Base-by-base conservation (phyloP, 2,113 vertebrate genomes). In the Zosterops pallidus region DNA sequence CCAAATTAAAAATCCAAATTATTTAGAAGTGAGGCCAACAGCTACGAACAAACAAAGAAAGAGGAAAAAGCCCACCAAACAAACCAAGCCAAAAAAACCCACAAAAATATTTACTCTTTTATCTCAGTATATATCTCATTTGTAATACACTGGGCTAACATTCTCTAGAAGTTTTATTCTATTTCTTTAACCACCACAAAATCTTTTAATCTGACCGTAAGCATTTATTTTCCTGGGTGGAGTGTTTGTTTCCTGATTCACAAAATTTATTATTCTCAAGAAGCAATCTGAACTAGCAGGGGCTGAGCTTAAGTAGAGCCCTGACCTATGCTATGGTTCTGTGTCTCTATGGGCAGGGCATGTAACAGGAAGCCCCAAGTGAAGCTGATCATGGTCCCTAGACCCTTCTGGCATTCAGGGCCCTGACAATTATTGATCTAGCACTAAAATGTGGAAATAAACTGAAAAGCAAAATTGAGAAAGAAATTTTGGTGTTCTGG, bases 161-260 rank as follows among this genome's bases (percentile, higher is more conserved):
- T 53, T 56, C 31, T 47, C 39, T 35, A 26, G 42, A 39, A 41
- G 25, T 56, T 56, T 29, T 47, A 39, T 46, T 82, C 20, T 50
- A 25, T 41, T 56, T 69, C 49, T 63, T 86, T 63, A 65, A 46
- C 22, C 20, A 60, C 15, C 25, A 56, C 6, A 62, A 86, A 52
- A 35, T 9, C 1, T 84, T 75, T 59, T 31, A 26, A 5, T n/a
- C 53, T 83, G 23, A 78, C n/a, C 42, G 50, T 79, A 81, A 41
- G 3, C 2, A 0, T 39, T 67, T 67, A 10, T 55, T 90, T 71
- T 75, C 15, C 39, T 28, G 8, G 1, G 1, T 64, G 5, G 6
- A 18, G 6, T 41, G 4, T 11, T 95, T 72, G 2, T 8, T 84
- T 81, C 23, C 24, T 5, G 4, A 64, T 16, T 71, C 37, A 83